Base-by-base conservation (phyloP, 2,113 vertebrate genomes). In the Urocitellus parryii region DNA sequence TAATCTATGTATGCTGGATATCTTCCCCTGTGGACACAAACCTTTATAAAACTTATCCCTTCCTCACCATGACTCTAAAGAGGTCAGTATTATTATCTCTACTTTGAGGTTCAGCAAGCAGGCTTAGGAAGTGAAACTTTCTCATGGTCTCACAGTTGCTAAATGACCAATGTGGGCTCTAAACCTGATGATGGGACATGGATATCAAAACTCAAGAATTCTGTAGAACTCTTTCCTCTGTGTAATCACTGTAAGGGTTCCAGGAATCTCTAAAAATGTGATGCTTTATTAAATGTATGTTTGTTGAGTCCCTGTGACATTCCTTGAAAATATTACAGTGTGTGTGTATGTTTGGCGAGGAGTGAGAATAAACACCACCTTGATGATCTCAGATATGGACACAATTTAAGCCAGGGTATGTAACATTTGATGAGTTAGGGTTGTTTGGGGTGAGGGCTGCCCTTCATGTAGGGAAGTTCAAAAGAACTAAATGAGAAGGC, bases 1-100 rank as follows among this genome's bases (percentile, higher is more conserved):
- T 72, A 4, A 8, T 16, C 61, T 11, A 4, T 14, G 0, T 2
- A 0, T 18, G 6, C 6, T n/a, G n/a, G 37, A 42, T n/a, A 48
- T 20, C 24, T 45, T 34, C 13, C 67, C 4, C 32, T 18, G 56
- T 11, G 70, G 42, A 79, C 10, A 65, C 2, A 10, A 1, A 9
- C 14, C 72, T 74, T 70, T 29, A 25, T n/a, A 13, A 51, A 81
- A 25, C 4, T 65, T 29, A 12, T 53, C 29, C n/a, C 12, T 77
- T 22, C 32, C 5, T 88, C 25, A 67, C 9, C 22, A n/a, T 6
- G 7, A 22, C 20, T 90, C 32, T 58, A 79, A 37, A 87, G 8
- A 45, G 2, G 25, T 5, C 32, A n/a, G 24, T 61, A 18, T 61
- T 88, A 25, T 56, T 48, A 27, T 72, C 22, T 81, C 48, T 65